These are phyloP conservation scores for Malacoraja senta DNA, from an alignment of 2,797 vertebrate genomes.

Conservation along the genomic window DNA sequence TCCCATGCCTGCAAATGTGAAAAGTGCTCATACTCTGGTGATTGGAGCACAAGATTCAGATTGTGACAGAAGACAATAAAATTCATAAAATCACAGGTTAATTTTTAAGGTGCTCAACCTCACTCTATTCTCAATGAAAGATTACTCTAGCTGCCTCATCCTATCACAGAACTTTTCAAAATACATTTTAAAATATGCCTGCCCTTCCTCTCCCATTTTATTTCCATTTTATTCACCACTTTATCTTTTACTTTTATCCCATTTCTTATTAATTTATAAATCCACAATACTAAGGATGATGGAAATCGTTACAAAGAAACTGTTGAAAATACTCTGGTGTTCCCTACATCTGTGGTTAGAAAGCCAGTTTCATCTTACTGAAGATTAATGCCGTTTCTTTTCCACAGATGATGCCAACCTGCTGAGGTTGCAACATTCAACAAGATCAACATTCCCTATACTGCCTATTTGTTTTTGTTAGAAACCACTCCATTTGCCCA, in stretches of 20 bases:
- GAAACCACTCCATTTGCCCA: not conserved
- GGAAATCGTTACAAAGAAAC: too few relatives aligned
- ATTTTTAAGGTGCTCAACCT: not conserved
- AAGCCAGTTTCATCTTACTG: too few relatives aligned
- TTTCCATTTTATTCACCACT: not conserved
- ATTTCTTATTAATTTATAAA: not conserved
- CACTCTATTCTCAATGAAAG: not conserved
- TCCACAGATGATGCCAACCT: too few relatives aligned
- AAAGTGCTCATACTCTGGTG: not conserved
- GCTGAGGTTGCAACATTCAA: too few relatives aligned
- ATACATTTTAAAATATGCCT: not conserved
- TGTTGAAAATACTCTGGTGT: too few relatives aligned
- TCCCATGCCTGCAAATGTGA: not conserved
- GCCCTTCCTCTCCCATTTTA: too few relatives aligned
- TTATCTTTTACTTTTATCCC: not conserved
- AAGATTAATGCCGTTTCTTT: too few relatives aligned
- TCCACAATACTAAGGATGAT: too few relatives aligned
- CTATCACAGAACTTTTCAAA: not conserved
- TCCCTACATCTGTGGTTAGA: too few relatives aligned
- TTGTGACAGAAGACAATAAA: not conserved
- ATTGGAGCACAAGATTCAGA: not conserved
- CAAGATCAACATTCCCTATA: not conserved
- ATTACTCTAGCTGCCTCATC: conserved; percentile 3
- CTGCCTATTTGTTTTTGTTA: not conserved
- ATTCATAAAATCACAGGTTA: not conserved